Base-by-base conservation (phyloP, 2,888 invertebrate species). In the Stegana nigrithorax region DNA sequence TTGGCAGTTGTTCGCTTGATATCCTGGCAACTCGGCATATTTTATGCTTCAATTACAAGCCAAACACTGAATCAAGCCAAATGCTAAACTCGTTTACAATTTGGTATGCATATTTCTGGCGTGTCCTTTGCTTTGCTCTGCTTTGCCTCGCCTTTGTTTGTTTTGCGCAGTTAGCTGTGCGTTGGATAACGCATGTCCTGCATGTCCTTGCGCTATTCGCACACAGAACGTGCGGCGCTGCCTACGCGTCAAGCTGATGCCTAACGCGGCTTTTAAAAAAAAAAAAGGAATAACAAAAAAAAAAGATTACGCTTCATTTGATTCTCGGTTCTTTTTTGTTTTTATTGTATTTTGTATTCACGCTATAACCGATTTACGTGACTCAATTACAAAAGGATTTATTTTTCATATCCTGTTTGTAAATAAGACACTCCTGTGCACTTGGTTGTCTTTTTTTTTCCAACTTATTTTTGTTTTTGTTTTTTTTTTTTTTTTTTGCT, bases 381-480 rank as follows among this genome's bases (percentile, higher is more conserved):
- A 83, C 79, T 79, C 81, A 81, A 80, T 80, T 78, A 75, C 71
- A 72, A 75, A 47, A 72, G 69, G 72, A 75, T 78, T 75, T 75
- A 69, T 62, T 64, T 66, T 66, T 66, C 64, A 62, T 58, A 66
- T 64, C 60, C 59, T 62, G 60, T 45, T 59, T 63, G 55, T 62
- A 62, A 64, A 66, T 64, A 60, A 67, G 60, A 62, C 65, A 65
- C 53, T 23, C 21, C 2, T 17, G 19, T 29, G 4, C 42, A 17
- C 42, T 42, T 42, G 42, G 42, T 17, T 32, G 8, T 12, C 32
- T 32, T 42, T n/a, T 42, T 42, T 42, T 14, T 42, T 14, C 6
- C 1, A 1, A 1, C 12, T 42, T 42, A 2, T 10, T 36, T n/a
- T n/a, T 36, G 36, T n/a, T 36, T 36, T 36, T 36, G 4, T 4